A percentile compares a stretch with the other conserved stretches of the same genome.
Conservation (phyloP, 2,888 invertebrate species). For the Leistus spinibarbis region DNA sequence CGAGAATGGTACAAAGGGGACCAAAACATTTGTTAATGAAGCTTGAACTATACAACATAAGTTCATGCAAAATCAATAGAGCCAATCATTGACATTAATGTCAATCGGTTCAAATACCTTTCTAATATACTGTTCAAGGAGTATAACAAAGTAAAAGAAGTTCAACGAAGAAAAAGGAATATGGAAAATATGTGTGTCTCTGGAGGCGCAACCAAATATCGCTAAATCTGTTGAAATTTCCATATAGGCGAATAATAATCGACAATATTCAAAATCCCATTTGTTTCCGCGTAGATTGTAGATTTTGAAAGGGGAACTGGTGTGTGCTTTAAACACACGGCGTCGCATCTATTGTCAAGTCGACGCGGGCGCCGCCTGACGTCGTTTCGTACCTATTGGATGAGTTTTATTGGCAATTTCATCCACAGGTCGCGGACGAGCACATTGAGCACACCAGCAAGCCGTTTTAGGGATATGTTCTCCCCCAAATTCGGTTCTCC, state of each 20-base stretch:
- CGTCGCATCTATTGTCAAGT: conserved; percentile 43
- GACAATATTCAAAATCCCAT: conserved; percentile 50
- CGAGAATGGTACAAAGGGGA: too few relatives aligned
- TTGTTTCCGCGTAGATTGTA: conserved; percentile 50
- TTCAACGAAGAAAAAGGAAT: not conserved
- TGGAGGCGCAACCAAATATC: conserved; percentile 27
- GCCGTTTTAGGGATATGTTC: not conserved
- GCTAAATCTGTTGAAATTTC: conserved; percentile 10
- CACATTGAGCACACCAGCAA: not conserved
- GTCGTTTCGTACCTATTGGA: conserved; percentile 37
- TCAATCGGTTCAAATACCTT: not conserved
- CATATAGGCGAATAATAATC: conserved; percentile 45
- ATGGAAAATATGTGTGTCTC: not conserved
- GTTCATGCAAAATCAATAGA: too few relatives aligned
- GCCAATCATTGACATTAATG: too few relatives aligned
- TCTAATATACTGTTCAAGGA: too few relatives aligned
- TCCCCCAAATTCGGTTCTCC: too few relatives aligned
- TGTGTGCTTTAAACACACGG: conserved; percentile 44
- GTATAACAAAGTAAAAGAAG: too few relatives aligned
- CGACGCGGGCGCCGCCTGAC: conserved; percentile 10
- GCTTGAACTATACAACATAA: too few relatives aligned
- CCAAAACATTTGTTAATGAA: too few relatives aligned
- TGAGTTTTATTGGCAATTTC: conserved; percentile 44
- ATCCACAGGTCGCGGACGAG: conserved; percentile 43
- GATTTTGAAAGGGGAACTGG: conserved; percentile 43